Conservation (phyloP, 2,888 invertebrate species). For the Pollenia angustigena region DNA sequence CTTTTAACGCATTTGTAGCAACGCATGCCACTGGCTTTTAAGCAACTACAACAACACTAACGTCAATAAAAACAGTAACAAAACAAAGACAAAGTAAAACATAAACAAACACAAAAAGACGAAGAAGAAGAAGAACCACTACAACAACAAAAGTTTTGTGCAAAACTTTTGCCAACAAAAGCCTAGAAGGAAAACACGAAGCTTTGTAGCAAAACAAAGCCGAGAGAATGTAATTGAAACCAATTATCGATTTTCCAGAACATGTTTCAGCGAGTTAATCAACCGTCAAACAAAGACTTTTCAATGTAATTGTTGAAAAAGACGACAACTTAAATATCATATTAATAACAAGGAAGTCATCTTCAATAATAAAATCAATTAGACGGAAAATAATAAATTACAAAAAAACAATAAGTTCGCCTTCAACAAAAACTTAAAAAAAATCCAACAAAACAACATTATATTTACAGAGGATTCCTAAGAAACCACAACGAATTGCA, state of each 20-base stretch:
- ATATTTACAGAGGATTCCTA: constrained; percentile 25
- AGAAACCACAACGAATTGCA: no score
- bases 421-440: background rate
- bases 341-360: constrained; percentile 21
- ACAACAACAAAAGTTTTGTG: constrained; percentile 30
- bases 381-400: constrained; percentile 4
- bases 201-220: constrained; percentile 59
- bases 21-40: constrained; percentile 34
- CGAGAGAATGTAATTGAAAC: constrained; percentile 64
- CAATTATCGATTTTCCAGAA: constrained; percentile 68
- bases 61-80: constrained; percentile 21
- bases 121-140: background rate
- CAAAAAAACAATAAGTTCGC: background rate
- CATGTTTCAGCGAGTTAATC: constrained; percentile 50
- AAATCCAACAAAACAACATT: background rate
- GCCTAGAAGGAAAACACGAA: constrained; percentile 29
- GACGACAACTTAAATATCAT: constrained; percentile 16
- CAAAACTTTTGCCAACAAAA: constrained; percentile 48
- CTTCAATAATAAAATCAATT: constrained; percentile 8
- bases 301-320: constrained; percentile 44
- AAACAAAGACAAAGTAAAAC: constrained; percentile 45
- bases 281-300: constrained; percentile 63
- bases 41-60: constrained; percentile 24
- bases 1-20: background rate
- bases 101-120: constrained; percentile 14